phyloP scores from a whole-genome alignment of 2,113 vertebrate species.

The Centropristis striata region DNA sequence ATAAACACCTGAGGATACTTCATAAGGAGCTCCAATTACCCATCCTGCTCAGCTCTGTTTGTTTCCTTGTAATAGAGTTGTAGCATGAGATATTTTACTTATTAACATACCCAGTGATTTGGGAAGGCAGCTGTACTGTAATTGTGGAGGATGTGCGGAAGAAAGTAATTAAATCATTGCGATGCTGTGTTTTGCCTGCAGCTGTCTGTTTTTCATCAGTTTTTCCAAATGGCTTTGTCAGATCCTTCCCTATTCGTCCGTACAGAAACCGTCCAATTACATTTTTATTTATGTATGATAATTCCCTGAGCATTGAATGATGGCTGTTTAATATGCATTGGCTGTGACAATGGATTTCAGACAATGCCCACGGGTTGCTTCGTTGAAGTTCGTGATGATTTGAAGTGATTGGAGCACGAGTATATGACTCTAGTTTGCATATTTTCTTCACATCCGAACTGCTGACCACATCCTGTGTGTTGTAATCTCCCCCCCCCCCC shows the following conservation, averaged over 20 bases:
- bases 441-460: not conserved
- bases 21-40: not conserved
- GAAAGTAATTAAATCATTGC: conserved; percentile 82
- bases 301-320: conserved; percentile 25
- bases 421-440: not conserved
- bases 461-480: conserved; percentile 20
- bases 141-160: conserved; percentile 82
- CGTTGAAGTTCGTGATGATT: not conserved
- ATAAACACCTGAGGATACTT: conserved; percentile 10
- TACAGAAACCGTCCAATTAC: conserved; percentile 44
- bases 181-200: conserved; percentile 70
- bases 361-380: not conserved
- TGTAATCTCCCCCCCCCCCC: conserved; percentile 7
- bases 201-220: conserved; percentile 72
- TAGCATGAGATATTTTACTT: conserved; percentile 55
- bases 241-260: conserved; percentile 17
- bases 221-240: conserved; percentile 58
- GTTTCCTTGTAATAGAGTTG: conserved; percentile 25
- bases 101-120: conserved; percentile 67
- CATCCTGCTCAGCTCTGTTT: conserved; percentile 27
- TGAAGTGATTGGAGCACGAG: not conserved
- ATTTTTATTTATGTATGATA: conserved; percentile 44
- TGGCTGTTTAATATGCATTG: conserved; percentile 37
- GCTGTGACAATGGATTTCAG: not conserved
- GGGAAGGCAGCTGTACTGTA: conserved; percentile 72